Conservation (phyloP, 23 tunicate species). For the Halocynthia roretzi region DNA sequence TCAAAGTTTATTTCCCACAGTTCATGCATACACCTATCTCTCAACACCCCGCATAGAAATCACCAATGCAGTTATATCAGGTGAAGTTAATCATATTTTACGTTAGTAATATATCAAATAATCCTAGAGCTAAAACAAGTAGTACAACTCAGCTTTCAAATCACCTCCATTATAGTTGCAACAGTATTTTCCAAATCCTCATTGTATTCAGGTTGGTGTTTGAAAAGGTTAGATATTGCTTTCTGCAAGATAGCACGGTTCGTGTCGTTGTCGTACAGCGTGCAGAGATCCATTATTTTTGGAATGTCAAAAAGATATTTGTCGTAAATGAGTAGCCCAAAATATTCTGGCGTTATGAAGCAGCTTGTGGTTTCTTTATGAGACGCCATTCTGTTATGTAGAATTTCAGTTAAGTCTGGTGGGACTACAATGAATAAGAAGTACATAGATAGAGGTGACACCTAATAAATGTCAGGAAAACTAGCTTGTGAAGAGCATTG, state of each 20-base stretch:
- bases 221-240: conserved; percentile 43
- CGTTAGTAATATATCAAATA: too few species aligned
- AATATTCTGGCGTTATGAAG: conserved; percentile 44
- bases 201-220: conserved; percentile 44
- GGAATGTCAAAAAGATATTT: conserved; percentile 89
- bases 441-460: not conserved
- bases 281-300: conserved; percentile 68
- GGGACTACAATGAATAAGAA: not conserved
- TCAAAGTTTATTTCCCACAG: too few species aligned
- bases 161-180: conserved; percentile 53
- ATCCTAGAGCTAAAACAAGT: too few species aligned
- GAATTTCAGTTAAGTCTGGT: not conserved
- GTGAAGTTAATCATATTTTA: too few species aligned
- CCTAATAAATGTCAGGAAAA: conserved; percentile 70
- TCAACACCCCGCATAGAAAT: too few species aligned
- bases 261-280: conserved; percentile 33
- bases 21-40: too few species aligned
- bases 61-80: too few species aligned
- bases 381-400: conserved; percentile 55
- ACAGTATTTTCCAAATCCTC: conserved; percentile 55
- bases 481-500: conserved; percentile 40
- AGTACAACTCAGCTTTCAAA: too few species aligned
- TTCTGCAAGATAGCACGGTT: conserved; percentile 46
- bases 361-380: conserved; percentile 55
- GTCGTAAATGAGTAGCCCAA: conserved; percentile 56